These are phyloP conservation scores for Ischnus inquisitorius DNA, from an alignment of 2,888 invertebrate genomes.

Conservation along the genomic window DNA sequence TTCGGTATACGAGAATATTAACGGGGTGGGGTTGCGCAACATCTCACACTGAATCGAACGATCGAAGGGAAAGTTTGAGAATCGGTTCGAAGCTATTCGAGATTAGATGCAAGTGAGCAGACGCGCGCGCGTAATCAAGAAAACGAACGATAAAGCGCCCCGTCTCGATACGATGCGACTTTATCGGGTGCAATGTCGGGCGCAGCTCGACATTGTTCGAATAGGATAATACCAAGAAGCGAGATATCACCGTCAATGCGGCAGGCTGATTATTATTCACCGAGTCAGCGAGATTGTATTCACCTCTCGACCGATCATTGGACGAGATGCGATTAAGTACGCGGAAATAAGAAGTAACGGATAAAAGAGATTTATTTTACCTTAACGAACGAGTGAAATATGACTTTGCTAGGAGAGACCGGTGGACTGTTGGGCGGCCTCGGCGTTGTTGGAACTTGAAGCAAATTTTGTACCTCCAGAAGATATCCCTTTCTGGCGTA, in stretches of 20 bases:
- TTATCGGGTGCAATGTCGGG: slow-evolving; percentile 55
- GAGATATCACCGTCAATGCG: background rate
- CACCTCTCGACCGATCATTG: too few species aligned
- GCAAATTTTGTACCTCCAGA: slow-evolving; percentile 81
- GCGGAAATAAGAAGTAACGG: slow-evolving; percentile 1
- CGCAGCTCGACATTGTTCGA: slow-evolving; percentile 45
- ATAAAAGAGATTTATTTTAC: slow-evolving; percentile 72
- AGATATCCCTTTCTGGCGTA: slow-evolving; percentile 80
- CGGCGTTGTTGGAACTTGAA: slow-evolving; percentile 73
- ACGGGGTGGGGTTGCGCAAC: too few species aligned
- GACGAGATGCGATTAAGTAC: slow-evolving; percentile 7
- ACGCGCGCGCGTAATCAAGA: too few species aligned
- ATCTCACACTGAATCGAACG: too few species aligned
- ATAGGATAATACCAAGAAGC: slow-evolving; percentile 35
- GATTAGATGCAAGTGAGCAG: too few species aligned
- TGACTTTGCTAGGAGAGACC: slow-evolving; percentile 84
- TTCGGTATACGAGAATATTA: too few species aligned
- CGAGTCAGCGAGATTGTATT: slow-evolving; percentile 31
- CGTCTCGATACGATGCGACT: slow-evolving; percentile 53
- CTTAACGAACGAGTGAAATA: slow-evolving; percentile 85
- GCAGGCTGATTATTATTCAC: background rate
- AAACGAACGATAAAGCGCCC: slow-evolving; percentile 42
- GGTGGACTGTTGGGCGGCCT: slow-evolving; percentile 83
- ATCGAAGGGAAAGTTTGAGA: too few species aligned
- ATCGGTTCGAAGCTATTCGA: too few species aligned